These are phyloP conservation scores for Babyrousa celebensis DNA, from an alignment of 2,797 vertebrate species.

Conservation along the genomic window DNA sequence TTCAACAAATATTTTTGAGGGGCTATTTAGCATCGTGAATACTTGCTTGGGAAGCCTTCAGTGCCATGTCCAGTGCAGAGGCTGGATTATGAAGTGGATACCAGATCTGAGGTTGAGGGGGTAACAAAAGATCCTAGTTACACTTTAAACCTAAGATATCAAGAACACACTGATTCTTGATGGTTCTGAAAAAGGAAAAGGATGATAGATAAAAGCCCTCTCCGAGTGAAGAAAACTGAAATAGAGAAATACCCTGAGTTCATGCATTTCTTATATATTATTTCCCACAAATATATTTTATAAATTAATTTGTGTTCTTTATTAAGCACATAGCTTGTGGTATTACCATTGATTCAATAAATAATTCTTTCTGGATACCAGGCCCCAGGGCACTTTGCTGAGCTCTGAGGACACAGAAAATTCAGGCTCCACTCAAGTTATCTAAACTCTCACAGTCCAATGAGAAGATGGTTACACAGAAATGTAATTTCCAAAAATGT, in stretches of 20 bases:
- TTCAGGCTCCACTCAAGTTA: neutral
- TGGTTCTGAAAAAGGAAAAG: neutral
- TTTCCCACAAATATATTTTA: slow-evolving; percentile 35
- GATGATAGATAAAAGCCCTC: neutral
- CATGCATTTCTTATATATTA: neutral
- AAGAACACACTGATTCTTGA: neutral
- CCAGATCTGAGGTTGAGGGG: neutral
- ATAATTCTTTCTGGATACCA: neutral
- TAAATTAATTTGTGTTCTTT: slow-evolving; percentile 44
- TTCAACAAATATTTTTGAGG: neutral
- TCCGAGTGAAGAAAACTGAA: slow-evolving; percentile 40
- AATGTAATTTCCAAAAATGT: slow-evolving; percentile 10
- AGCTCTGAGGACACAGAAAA: neutral
- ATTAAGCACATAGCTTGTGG: neutral
- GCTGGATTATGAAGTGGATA: no score
- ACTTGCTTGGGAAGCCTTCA: neutral
- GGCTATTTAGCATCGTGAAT: neutral
- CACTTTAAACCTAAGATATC: neutral
- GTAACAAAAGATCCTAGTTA: neutral
- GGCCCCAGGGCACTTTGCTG: neutral
- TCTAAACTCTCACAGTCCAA: neutral
- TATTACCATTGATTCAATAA: slow-evolving; percentile 31
- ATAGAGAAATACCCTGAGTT: neutral
- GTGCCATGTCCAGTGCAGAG: neutral
- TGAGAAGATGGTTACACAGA: neutral